Evolutionary conservation across 1,140 invertebrate species (phyloP), one percentile per base, ranked within the genome.

Genomic region (Bombus vancouverensis): DNA sequence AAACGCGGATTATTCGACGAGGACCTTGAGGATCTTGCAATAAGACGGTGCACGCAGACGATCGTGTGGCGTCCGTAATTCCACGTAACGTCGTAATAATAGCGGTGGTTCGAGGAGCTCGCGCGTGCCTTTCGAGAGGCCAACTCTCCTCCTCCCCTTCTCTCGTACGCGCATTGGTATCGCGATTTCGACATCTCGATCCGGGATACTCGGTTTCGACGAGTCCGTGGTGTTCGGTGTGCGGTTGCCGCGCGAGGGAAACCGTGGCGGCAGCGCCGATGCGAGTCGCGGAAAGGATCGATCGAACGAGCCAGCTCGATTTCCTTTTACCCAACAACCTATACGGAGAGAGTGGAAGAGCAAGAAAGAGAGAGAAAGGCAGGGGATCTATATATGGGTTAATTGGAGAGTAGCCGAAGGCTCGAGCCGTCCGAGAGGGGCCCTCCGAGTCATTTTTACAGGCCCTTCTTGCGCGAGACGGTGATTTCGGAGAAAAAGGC

Each of bases 371-470:
- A 34, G 18, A 44, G 12, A 78, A n/a, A 65, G 42, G 34, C 37
- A 34, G 47, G 37, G 47, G 32, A 37, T n/a, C 68, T 85, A 73
- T 85, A 85, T 85, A 85, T 85, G 83, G 83, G 83, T 80, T 85
- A 85, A 85, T 85, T 85, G 76, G 76, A 80, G 72, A 18, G 81
- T 76, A 83, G 81, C 81, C 68, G 8, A 73, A 85, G 76, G 76
- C 76, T 80, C 72, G 83, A 75, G 8, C 53, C 81, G 72, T 66
- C 18, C 44, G 44, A 70, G 59, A 34, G 18, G n/a, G 68, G 42
- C 83, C 68, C 76, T 80, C 18, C 25, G 59, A 62, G 57, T 80
- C 83, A 44, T 73, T 80, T 72, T 80, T 70, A 80, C 57, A 18
- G 47, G 53, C 68, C 77, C 83, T 62, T 66, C 2, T 32, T 80